Percentiles rank a stretch among this genome's conserved stretches.
phyloP scores from a whole-genome alignment of 2,113 vertebrate species.

The Cavia porcellus region DNA sequence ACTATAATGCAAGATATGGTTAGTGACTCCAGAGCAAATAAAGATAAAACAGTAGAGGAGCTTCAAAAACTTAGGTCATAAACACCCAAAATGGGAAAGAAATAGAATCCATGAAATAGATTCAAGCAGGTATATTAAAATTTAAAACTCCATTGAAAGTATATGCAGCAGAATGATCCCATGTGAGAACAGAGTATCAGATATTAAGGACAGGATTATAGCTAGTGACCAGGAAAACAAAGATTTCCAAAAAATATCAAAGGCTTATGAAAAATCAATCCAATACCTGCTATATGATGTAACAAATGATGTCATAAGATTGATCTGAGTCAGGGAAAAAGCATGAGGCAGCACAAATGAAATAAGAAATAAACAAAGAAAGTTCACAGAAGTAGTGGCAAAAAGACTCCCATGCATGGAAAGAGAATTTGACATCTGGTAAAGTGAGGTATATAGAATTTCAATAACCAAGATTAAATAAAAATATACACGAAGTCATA shows the following conservation, averaged over 20 bases:
- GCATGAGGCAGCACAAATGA: no score
- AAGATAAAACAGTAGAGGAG: neutral
- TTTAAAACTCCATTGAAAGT: neutral
- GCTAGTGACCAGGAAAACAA: neutral
- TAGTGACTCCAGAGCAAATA: neutral
- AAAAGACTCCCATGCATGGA: no score
- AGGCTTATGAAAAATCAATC: neutral
- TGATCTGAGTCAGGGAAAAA: no score
- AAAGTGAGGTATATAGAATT: no score
- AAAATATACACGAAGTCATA: no score
- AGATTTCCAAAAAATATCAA: neutral
- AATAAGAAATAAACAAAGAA: no score
- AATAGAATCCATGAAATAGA: neutral
- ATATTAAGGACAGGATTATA: neutral
- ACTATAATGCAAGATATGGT: neutral
- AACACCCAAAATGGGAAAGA: neutral
- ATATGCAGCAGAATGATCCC: neutral
- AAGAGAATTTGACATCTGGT: no score
- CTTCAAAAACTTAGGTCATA: neutral
- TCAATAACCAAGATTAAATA: no score
- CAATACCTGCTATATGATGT: no score
- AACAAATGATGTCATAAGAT: no score
- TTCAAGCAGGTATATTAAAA: neutral
- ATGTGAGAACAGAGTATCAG: neutral
- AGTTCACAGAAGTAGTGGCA: no score